These are phyloP conservation scores for Portevinia maculata DNA, from an alignment of 2,888 invertebrate genomes.

Conservation along the genomic window DNA sequence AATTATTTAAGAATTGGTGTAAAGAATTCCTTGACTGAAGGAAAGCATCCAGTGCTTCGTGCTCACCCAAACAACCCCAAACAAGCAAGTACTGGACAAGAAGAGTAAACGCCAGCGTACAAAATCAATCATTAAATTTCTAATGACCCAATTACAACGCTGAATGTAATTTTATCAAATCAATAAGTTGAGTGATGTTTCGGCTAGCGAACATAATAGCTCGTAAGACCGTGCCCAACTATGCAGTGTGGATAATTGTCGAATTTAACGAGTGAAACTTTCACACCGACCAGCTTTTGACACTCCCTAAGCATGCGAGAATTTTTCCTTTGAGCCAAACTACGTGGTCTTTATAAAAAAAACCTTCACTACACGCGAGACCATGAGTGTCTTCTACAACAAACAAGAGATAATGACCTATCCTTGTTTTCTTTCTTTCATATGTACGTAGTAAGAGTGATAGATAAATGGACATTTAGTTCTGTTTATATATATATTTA, in stretches of 20 bases:
- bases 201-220: conserved; percentile 6
- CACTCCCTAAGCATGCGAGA: conserved; percentile 34
- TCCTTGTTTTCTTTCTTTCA: conserved; percentile 17
- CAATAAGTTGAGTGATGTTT: conserved; percentile 25
- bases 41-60: too few relatives aligned
- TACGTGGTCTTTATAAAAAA: conserved; percentile 1
- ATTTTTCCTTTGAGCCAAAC: not conserved
- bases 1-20: too few relatives aligned
- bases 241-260: too few relatives aligned
- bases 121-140: conserved; percentile 41
- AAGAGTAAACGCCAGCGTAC: conserved; percentile 14
- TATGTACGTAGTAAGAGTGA: not conserved
- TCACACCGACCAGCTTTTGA: conserved; percentile 12
- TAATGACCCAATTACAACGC: conserved; percentile 52
- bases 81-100: conserved; percentile 32
- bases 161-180: conserved; percentile 24
- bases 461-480: conserved; percentile 22
- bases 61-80: too few relatives aligned
- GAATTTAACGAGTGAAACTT: too few relatives aligned
- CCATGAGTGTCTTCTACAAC: conserved; percentile 11
- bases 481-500: conserved; percentile 6
- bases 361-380: conserved; percentile 18
- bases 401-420: conserved; percentile 35
- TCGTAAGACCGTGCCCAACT: too few relatives aligned
- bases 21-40: too few relatives aligned